phyloP scores from a whole-genome alignment of 2,888 invertebrate genomes.

The Eilema sororculum region DNA sequence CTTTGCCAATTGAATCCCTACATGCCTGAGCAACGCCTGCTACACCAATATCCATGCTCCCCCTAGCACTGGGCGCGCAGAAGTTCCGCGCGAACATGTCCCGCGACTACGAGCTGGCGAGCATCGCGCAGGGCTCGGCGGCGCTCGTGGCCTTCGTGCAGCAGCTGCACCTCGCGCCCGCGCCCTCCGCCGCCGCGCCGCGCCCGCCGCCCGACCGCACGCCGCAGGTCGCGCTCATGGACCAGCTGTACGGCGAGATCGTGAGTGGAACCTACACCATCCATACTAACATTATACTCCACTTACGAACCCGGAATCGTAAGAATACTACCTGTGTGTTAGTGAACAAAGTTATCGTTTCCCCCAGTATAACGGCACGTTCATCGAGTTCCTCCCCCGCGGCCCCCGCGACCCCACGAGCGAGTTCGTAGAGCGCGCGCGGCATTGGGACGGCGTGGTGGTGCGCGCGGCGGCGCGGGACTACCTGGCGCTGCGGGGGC shows the following conservation, averaged over 20 bases:
- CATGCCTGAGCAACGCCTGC: too few species aligned
- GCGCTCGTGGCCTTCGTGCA: constrained; percentile 91
- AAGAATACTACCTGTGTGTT: not conserved
- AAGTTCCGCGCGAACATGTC: constrained; percentile 94
- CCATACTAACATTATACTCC: too few species aligned
- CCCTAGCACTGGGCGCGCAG: constrained; percentile 89
- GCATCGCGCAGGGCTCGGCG: constrained; percentile 92
- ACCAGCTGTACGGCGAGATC: constrained; percentile 62
- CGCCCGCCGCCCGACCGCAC: constrained; percentile 66
- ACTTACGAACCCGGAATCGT: too few species aligned
- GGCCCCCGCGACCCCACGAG: constrained; percentile 89
- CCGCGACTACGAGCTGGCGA: constrained; percentile 91
- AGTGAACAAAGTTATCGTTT: not conserved
- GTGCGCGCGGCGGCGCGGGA: constrained; percentile 93
- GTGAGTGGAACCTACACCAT: too few species aligned
- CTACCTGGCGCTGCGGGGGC: constrained; percentile 88
- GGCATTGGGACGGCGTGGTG: constrained; percentile 92
- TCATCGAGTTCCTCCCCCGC: constrained; percentile 89
- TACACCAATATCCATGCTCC: not conserved
- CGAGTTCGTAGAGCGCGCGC: constrained; percentile 90
- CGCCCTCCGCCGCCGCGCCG: constrained; percentile 61
- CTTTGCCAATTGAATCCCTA: not conserved
- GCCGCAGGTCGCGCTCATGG: constrained; percentile 74
- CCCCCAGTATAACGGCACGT: constrained; percentile 89
- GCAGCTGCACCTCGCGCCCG: constrained; percentile 89